Conservation (phyloP, 2,797 vertebrate genomes). For the Podarcis siculus region DNA sequence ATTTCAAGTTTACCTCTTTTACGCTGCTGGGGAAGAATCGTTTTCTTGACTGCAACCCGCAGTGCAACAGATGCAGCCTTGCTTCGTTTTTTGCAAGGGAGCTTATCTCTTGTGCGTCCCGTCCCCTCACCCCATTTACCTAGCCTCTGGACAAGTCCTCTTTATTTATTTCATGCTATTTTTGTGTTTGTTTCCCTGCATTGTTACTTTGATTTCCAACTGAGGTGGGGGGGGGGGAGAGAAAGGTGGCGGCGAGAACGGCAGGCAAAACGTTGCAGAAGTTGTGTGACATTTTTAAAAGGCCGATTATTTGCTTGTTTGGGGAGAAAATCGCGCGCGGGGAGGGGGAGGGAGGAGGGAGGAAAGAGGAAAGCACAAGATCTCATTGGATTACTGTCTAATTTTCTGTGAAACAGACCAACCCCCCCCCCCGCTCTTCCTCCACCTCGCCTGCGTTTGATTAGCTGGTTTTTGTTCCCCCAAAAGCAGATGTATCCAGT, state of each 20-base stretch:
- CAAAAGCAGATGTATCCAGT: conserved; percentile 33
- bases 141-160: too few species aligned
- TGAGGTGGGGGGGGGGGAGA: too few species aligned
- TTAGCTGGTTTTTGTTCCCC: conserved; percentile 60
- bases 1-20: background rate
- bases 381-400: conserved; percentile 54
- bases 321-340: background rate
- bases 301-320: background rate
- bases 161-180: background rate
- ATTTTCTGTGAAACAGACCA: conserved; percentile 48
- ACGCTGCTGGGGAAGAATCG: too few species aligned
- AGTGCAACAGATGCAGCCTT: background rate
- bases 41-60: too few species aligned
- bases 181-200: too few species aligned
- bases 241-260: too few species aligned
- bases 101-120: background rate
- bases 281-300: background rate
- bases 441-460: conserved; percentile 61
- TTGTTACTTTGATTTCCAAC: background rate
- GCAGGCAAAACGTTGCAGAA: background rate
- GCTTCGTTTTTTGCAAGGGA: background rate
- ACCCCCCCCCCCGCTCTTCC: background rate
- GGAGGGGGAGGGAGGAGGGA: background rate
- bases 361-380: conserved; percentile 54
- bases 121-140: too few species aligned